Percentiles rank a stretch among this genome's conserved stretches.
Conservation (phyloP, 37 sponge, comb jelly and placozoan species). For the Agelas oroides region DNA sequence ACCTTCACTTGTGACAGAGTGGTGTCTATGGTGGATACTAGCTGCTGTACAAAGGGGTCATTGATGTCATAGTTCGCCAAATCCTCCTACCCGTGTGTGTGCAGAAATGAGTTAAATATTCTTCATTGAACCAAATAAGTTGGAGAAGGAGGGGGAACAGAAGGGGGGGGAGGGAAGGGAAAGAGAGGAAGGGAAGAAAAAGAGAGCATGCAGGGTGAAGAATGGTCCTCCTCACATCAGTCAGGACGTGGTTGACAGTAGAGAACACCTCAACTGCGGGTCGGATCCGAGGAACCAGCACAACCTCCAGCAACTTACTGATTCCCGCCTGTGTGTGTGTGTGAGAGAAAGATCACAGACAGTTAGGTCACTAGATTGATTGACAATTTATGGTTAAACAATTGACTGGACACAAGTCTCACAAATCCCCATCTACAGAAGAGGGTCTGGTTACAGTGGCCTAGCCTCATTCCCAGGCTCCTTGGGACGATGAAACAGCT, state of each 20-base stretch:
- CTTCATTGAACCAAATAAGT: background rate
- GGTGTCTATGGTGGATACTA: conserved; percentile 54
- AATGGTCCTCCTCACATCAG: conserved; percentile 78
- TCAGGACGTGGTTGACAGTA: conserved; percentile 50
- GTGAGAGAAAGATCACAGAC: background rate
- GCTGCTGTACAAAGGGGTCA: conserved; percentile 86
- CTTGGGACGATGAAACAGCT: too few species aligned
- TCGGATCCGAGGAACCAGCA: conserved; percentile 49
- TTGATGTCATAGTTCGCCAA: conserved; percentile 68
- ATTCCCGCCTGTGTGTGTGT: conserved; percentile 48
- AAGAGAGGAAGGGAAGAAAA: too few species aligned
- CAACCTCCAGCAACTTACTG: conserved; percentile 25
- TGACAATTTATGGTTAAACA: background rate
- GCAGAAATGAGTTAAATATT: background rate
- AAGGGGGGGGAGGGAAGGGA: too few species aligned
- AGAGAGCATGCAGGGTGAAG: too few species aligned
- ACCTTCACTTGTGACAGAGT: conserved; percentile 68
- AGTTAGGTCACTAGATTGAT: background rate
- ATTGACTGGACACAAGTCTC: background rate
- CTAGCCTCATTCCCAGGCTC: background rate
- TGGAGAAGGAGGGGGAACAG: too few species aligned
- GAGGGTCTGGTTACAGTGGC: too few species aligned
- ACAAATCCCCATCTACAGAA: background rate
- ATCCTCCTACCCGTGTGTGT: conserved; percentile 51
- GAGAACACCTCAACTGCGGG: conserved; percentile 58